Base-by-base conservation (phyloP, 2,797 vertebrate genomes). In the Eleutherodactylus coqui region DNA sequence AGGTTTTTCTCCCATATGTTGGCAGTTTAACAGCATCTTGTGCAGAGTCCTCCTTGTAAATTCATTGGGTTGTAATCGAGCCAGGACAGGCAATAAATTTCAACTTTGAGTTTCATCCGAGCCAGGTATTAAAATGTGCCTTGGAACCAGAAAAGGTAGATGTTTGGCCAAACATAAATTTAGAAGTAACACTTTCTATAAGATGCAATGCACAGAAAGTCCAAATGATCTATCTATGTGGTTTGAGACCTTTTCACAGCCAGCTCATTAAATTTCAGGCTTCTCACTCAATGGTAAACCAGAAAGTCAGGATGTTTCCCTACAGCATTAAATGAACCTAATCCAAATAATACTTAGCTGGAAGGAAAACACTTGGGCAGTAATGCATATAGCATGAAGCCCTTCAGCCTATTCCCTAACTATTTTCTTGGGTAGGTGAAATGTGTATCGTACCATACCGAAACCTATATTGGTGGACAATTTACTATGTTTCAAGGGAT, bases 191-290 rank as follows among this genome's bases (percentile, higher is more conserved):
- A 81, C 83, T 64, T 79, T 11, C 77, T 72, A 34, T 83, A 80
- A 34, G 69, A 14, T 83, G 1, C 87, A 64, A 47, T 75, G 49
- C 73, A 80, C 55, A 80, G 82, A 87, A 87, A 87, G 67, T 83
- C 76, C 82, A 84, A 83, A 87, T 87, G 86, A 87, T 87, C 86
- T 84, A 84, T 87, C 76, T 87, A 75, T 87, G 86, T 84, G 86
- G 86, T 84, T 87, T 75, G 64, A 79, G 76, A 87, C 55, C 83
- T 79, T 87, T 87, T 87, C 86, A 87, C 86, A 79, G 86, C 86
- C 86, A 87, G 86, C 75, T 86, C 81, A 87, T 87, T 84, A 78
- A 87, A 84, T 87, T 87, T 87, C 86, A 80, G 84, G 79, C 86
- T 83, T 79, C 58, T 84, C 55, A 79, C 43, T 84, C 69, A 84